Percentiles rank a stretch among this genome's conserved stretches.
Conservation (phyloP, 2,888 invertebrate species). For the Drosophila mulleri region DNA sequence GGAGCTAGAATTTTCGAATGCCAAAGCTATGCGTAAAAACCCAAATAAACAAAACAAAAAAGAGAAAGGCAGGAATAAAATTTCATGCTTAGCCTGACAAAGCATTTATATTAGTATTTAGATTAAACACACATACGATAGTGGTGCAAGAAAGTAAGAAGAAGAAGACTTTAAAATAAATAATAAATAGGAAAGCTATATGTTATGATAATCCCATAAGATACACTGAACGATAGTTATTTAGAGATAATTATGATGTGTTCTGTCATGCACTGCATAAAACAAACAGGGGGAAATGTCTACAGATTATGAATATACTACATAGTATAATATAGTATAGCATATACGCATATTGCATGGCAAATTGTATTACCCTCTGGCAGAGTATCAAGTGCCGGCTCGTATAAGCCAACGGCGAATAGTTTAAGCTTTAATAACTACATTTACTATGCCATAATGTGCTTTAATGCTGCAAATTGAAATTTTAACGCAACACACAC, state of each 20-base stretch:
- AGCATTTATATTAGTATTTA: neutral
- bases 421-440: conserved; percentile 74
- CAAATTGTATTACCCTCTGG: neutral
- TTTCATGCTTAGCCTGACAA: neutral
- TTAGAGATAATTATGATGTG: no score
- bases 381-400: conserved; percentile 7
- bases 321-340: no score
- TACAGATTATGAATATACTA: neutral
- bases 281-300: neutral
- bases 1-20: neutral
- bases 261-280: neutral
- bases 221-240: no score
- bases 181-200: no score
- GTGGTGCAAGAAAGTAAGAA: no score
- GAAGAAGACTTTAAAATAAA: no score
- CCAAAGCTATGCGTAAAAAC: neutral
- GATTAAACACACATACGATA: no score
- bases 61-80: neutral
- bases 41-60: neutral
- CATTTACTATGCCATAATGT: conserved; percentile 68
- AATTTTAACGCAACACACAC: conserved; percentile 63
- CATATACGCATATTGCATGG: neutral
- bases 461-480: conserved; percentile 74
- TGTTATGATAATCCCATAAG: no score
- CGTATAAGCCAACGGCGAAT: conserved; percentile 34